A percentile compares a stretch with the other conserved stretches of the same genome.
Evolutionary conservation across 2,797 vertebrate species (phyloP).

Genomic region (Brotula barbata): DNA sequence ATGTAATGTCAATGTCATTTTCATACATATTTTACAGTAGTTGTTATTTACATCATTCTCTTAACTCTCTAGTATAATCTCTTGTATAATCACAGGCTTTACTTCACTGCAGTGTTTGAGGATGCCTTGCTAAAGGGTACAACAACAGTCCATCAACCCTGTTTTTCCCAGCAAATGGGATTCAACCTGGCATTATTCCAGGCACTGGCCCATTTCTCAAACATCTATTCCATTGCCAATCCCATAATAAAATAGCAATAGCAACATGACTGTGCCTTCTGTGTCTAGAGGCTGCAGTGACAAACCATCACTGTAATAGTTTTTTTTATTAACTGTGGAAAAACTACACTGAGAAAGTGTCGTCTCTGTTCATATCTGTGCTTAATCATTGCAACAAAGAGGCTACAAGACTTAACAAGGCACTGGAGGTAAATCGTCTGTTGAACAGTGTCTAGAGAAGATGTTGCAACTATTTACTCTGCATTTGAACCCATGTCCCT

Average conservation of each 20-base stretch:
- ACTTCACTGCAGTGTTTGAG: not conserved
- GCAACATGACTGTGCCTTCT: slow-evolving; percentile 1
- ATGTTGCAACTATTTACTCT: slow-evolving; percentile 9
- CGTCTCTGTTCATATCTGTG: slow-evolving; percentile 5
- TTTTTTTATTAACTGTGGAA: slow-evolving; percentile 12
- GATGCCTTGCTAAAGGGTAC: not conserved
- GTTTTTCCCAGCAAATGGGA: not conserved
- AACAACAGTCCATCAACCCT: not conserved
- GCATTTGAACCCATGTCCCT: slow-evolving; percentile 30
- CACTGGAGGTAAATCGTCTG: slow-evolving; percentile 1
- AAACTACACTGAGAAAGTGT: slow-evolving; percentile 3
- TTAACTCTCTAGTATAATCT: not conserved
- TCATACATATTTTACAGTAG: no score
- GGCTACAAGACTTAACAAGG: slow-evolving; percentile 1
- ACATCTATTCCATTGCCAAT: slow-evolving; percentile 12
- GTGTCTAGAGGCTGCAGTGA: not conserved
- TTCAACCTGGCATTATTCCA: slow-evolving; percentile 17
- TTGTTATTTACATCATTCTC: not conserved
- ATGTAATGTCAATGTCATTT: no score
- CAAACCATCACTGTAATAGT: slow-evolving; percentile 12
- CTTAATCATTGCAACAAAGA: slow-evolving; percentile 2
- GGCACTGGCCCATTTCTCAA: not conserved
- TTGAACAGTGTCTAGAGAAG: no score
- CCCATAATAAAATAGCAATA: slow-evolving; percentile 26
- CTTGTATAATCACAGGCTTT: not conserved